Evolutionary conservation across 1,140 invertebrate genomes (phyloP), one percentile per base, ranked within the genome.

Genomic region (Drosophila nannoptera): DNA sequence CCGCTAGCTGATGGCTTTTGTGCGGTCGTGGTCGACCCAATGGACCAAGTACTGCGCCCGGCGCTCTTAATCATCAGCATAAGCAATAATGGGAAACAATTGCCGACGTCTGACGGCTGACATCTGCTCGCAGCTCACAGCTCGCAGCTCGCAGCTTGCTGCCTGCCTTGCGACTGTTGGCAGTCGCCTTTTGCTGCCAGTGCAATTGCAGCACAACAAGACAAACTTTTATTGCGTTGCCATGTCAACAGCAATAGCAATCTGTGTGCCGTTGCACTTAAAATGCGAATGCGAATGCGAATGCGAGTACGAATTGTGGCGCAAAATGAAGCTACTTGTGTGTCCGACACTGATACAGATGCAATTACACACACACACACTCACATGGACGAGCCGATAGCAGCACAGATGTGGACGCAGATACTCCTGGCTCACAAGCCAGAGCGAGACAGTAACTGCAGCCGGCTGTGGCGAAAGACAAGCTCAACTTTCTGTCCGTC

Each of bases 51-150:
- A 63, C 12, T 48, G 58, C 31, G 49, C 46, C 48, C 38, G 49
- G 32, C 61, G 74, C 81, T 86, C 82, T 86, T 86, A 86, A 86
- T 86, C 81, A 86, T 86, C 81, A 73, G 73, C 74, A 81, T 77
- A 77, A 81, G 81, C 81, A 86, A 86, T 86, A 86, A 86, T 86
- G 77, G 71, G 73, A 83, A 86, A 81, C 81, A 86, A 86, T 84
- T 84, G 81, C 81, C 69, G 78, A 66, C 78, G 72, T 43, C 69
- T 62, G 69, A 36, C 66, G 76, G 69, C 74, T 81, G 74, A 38
- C 55, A 53, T 53, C 61, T 64, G 73, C 31, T 22, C 3, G 22
- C 22, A 22, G 22, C 22, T 22, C 22, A 2, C 22, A 22, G 22
- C 22, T 3, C 3, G 22, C 22, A 22, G 22, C 22, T 22, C 3